Conservation (phyloP, 2,888 invertebrate species). For the Microctonus hyperodae region DNA sequence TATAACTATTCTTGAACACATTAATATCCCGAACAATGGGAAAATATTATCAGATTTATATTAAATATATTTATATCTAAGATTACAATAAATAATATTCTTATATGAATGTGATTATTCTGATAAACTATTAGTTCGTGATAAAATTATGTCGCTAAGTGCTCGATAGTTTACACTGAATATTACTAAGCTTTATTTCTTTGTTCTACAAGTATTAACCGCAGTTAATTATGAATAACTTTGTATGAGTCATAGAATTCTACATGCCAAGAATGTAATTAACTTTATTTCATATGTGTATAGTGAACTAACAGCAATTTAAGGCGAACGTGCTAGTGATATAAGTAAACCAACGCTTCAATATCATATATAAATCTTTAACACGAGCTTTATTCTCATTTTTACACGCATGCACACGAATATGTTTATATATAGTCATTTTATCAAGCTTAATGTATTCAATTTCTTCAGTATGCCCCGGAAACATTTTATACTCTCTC, state of each 20-base stretch:
- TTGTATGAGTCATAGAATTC: neutral
- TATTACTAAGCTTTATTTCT: too few species aligned
- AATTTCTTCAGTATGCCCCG: constrained; percentile 39
- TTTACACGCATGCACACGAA: constrained; percentile 5
- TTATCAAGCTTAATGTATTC: constrained; percentile 44
- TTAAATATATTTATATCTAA: neutral
- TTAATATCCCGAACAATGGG: too few species aligned
- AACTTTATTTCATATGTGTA: constrained; percentile 39
- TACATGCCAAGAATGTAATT: constrained; percentile 36
- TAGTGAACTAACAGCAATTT: constrained; percentile 36
- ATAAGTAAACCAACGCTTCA: neutral
- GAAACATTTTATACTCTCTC: constrained; percentile 15
- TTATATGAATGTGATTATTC: neutral
- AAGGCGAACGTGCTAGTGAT: constrained; percentile 36
- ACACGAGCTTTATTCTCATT: neutral
- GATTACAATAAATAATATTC: neutral
- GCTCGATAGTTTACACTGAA: neutral
- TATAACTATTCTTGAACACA: too few species aligned
- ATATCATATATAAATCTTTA: too few species aligned
- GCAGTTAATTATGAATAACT: constrained; percentile 39
- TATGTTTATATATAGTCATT: neutral
- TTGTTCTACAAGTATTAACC: constrained; percentile 1
- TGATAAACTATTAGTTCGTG: neutral
- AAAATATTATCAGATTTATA: too few species aligned
- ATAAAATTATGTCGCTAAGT: neutral